A percentile compares a stretch with the other conserved stretches of the same genome.
These are phyloP conservation scores for Heliconius cydno DNA, from an alignment of 2,888 invertebrate genomes.

Conservation along the genomic window DNA sequence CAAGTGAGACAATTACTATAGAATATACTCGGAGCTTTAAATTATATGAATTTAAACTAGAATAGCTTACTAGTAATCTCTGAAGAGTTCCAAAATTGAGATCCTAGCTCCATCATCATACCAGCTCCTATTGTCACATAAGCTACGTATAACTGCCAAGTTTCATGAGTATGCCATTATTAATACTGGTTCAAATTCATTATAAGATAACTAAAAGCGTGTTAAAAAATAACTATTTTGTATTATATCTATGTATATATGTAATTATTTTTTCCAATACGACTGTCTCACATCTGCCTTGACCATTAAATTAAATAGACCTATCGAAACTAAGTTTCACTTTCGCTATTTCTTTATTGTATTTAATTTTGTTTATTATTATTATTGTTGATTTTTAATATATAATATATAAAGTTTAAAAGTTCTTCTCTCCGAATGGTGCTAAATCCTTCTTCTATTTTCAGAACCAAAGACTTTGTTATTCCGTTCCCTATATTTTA, in stretches of 20 bases:
- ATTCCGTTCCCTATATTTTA: slow-evolving; percentile 49
- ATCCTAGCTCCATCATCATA: too few species aligned
- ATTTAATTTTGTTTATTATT: slow-evolving; percentile 45
- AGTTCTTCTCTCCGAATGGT: slow-evolving; percentile 68
- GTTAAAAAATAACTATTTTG: background rate
- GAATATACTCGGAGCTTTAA: too few species aligned
- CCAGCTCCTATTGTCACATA: too few species aligned
- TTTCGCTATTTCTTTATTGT: slow-evolving; percentile 31
- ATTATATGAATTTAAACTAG: too few species aligned
- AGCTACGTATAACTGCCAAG: too few species aligned
- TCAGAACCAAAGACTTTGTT: slow-evolving; percentile 77
- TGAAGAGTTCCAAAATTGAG: too few species aligned
- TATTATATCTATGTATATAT: slow-evolving; percentile 8
- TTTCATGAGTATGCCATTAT: too few species aligned
- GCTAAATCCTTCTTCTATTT: slow-evolving; percentile 68
- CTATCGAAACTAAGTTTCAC: slow-evolving; percentile 54
- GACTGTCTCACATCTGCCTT: slow-evolving; percentile 38
- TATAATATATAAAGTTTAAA: slow-evolving; percentile 46
- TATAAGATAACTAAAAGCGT: too few species aligned
- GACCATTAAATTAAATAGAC: slow-evolving; percentile 40
- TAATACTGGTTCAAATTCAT: too few species aligned
- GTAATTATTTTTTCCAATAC: too few species aligned
- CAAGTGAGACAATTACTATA: too few species aligned
- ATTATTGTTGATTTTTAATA: slow-evolving; percentile 51
- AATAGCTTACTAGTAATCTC: too few species aligned